Base-by-base conservation (phyloP, 2,888 invertebrate species). In the Melanchra persicariae region DNA sequence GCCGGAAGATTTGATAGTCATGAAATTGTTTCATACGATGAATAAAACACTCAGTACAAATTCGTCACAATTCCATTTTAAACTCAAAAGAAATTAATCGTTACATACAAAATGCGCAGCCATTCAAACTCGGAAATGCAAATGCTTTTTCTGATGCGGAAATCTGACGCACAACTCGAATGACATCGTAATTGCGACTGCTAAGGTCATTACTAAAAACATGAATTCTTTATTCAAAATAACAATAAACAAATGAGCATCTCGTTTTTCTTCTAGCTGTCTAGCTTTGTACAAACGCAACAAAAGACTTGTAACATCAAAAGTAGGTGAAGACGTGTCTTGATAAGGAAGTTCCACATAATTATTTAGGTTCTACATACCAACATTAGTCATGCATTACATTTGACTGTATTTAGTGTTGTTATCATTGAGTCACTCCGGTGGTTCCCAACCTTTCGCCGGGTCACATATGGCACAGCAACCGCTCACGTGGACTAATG, bases 391-490 rank as follows among this genome's bases (percentile, higher is more conserved):
- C 83, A 86, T 64, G 64, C 51, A 64, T 68, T 77, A 79, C 82
- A 75, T 86, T 79, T 59, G 68, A 69, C 37, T 70, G 69, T 82
- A 78, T 75, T 82, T 78, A 85, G 71, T 75, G 72, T 51, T 77
- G 79, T 76, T 85, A 85, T 85, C 83, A 85, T 54, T 87, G 87
- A 88, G 81, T 88, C 87, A 87, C 66, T n/a, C 52, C 75, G 88
- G 87, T 86, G 86, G 85, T 83, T 86, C 87, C 87, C 87, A 84
- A 86, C 87, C 87, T 87, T 86, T 83, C 80, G 74, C 77, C 64
- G 78, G 85, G 87, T 82, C 87, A 85, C 87, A 87, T 85, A 87
- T 86, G 88, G 87, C 73, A 77, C 82, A 71, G 72, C 45, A 74
- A 71, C 76, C 54, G 57, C 73, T 82, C 81, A 85, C 81, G 77